These are phyloP conservation scores for Xenops minutus DNA, from an alignment of 2,797 vertebrate species.

Conservation along the genomic window DNA sequence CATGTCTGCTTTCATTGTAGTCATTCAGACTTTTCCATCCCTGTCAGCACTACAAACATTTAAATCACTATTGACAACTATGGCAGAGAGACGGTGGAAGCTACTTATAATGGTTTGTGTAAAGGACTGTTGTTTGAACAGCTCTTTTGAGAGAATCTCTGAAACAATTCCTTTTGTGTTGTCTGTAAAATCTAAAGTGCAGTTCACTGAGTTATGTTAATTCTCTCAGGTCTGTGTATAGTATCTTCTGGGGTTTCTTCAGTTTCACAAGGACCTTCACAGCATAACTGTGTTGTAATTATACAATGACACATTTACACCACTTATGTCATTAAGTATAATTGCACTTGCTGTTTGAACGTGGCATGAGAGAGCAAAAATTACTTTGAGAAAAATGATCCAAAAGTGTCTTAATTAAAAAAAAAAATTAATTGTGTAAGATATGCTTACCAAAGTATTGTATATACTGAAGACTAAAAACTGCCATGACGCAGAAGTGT, in stretches of 20 bases:
- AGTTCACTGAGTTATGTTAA: not conserved
- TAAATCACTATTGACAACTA: not conserved
- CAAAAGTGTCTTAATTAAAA: constrained; percentile 7
- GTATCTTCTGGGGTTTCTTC: not conserved
- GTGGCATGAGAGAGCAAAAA: constrained; percentile 16
- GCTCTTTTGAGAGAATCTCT: not conserved
- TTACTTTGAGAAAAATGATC: constrained; percentile 11
- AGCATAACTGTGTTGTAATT: constrained; percentile 52
- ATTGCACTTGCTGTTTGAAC: constrained; percentile 30
- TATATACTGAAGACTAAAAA: not conserved
- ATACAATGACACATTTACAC: constrained; percentile 49
- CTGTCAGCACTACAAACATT: not conserved
- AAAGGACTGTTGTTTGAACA: not conserved
- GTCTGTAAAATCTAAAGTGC: not conserved
- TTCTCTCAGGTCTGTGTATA: not conserved
- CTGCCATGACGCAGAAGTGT: not conserved
- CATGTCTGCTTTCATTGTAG: not conserved
- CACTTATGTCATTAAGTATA: constrained; percentile 59
- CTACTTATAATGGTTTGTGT: not conserved
- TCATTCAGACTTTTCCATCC: not conserved
- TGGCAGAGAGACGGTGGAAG: not conserved
- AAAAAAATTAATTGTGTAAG: not conserved
- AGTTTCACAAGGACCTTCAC: constrained; percentile 47
- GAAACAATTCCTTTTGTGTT: not conserved
- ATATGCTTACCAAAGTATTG: not conserved